These are phyloP conservation scores for Achatina immaculata DNA, from an alignment of 1,140 invertebrate species.

Conservation along the genomic window DNA sequence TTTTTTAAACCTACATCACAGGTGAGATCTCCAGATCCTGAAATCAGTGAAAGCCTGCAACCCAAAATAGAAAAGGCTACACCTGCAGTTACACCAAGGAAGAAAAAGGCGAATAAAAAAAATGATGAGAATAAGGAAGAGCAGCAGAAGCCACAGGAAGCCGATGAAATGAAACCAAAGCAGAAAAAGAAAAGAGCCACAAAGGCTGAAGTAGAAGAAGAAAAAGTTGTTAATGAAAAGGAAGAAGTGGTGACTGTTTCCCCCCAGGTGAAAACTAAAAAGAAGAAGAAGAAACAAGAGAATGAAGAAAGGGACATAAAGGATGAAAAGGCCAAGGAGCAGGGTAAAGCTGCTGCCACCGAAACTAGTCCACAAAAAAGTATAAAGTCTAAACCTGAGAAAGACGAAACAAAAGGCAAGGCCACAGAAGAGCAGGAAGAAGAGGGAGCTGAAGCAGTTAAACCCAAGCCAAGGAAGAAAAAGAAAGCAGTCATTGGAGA, in stretches of 20 bases:
- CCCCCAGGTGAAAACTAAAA: conserved; percentile 23
- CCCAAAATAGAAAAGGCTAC: not conserved
- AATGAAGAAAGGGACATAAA: not conserved
- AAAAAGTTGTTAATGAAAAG: not conserved
- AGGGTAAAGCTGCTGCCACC: conserved; percentile 22
- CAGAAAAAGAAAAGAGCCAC: conserved; percentile 46
- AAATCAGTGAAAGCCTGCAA: not conserved
- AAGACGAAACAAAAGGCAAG: conserved; percentile 39
- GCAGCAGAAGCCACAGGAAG: not conserved
- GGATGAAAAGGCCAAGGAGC: conserved; percentile 10
- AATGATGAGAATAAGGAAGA: not conserved
- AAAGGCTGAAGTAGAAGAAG: conserved; percentile 29
- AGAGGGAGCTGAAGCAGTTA: conserved; percentile 20
- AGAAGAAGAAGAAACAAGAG: conserved; percentile 37
- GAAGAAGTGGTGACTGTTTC: not conserved
- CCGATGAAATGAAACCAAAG: conserved; percentile 10
- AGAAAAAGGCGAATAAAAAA: conserved; percentile 18
- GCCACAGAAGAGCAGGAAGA: conserved; percentile 25
- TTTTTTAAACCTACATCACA: too few relatives aligned
- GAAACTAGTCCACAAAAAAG: conserved; percentile 40
- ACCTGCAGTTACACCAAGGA: not conserved
- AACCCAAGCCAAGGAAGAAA: conserved; percentile 24
- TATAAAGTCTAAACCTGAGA: conserved; percentile 29
- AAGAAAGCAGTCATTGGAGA: not conserved
- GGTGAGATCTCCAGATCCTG: conserved; percentile 13